Base-by-base conservation (phyloP, 1,140 invertebrate species). In the Andricus grossulariae region DNA sequence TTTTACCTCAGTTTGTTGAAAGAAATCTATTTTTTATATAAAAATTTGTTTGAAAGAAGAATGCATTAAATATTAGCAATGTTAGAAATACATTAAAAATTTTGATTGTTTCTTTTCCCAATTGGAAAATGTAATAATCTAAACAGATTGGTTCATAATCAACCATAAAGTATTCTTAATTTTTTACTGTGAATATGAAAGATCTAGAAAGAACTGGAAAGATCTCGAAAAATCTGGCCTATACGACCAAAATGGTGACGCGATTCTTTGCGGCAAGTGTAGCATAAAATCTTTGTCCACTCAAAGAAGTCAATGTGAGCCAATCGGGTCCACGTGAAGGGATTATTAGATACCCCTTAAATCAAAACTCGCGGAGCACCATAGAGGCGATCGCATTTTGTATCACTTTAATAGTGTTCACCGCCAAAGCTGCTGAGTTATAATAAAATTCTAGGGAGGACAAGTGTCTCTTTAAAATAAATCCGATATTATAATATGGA, bases 261-360 rank as follows among this genome's bases (percentile, higher is more conserved):
- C 32, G 21, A 60, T 60, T 60, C 57, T 21, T 75, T 39, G 51
- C 71, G 50, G 13, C 55, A 50, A 76, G 75, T 80, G 71, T 19
- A 60, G 73, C 52, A 21, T 13, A 80, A 77, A 80, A 81, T 78
- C 79, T 72, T 82, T 73, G 57, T 32, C 16, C 57, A 32, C 21
- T 60, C 21, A 60, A 32, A 60, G 32, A 60, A 25, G 57, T 39
- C 3, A 3, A 25, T 3, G 25, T 60, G 21, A 60, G 79, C 60
- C 60, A 72, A 50, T 72, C 49, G 21, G 18, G 51, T 52, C 21
- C 45, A 51, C 25, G 25, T 72, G 74, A 73, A 70, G 50, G 79
- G 81, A 84, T 84, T 84, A 84, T 82, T 84, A 81, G 81, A 60
- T 25, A 70, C 52, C 21, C 73, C 79, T 82, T 84, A 84, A 82